Evolutionary conservation across 1,140 invertebrate species (phyloP).

Genomic region (Propsilocerus akamusi): DNA sequence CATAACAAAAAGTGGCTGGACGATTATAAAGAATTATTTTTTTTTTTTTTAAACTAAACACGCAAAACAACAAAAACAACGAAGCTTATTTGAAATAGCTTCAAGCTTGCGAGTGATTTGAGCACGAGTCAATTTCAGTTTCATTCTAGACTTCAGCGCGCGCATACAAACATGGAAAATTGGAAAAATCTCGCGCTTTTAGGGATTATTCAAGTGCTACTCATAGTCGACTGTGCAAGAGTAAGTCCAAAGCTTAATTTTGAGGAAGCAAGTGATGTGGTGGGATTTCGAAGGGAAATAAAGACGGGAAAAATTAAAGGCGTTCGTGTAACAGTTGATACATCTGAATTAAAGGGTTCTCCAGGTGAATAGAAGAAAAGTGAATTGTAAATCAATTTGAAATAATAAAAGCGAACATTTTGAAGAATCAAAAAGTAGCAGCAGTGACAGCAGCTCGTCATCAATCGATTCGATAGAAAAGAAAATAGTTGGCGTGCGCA

Average conservation of each 20-base stretch:
- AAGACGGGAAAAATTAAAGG: conserved; percentile 20
- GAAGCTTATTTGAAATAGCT: not conserved
- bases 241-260: conserved; percentile 3
- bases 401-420: not conserved
- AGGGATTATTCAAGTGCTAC: not conserved
- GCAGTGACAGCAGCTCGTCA: conserved; percentile 22
- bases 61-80: conserved; percentile 1
- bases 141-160: not conserved
- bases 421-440: conserved; percentile 1
- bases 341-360: conserved; percentile 11
- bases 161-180: not conserved
- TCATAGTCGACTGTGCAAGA: not conserved
- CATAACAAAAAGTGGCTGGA: not conserved
- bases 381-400: not conserved
- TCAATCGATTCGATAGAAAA: conserved; percentile 22
- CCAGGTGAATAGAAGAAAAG: not conserved
- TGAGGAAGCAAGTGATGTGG: not conserved
- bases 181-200: not conserved
- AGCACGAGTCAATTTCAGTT: not conserved
- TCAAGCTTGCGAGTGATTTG: not conserved
- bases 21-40: not conserved
- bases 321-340: conserved; percentile 23
- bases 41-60: not conserved
- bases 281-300: not conserved
- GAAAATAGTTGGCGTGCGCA: conserved; percentile 24